Evolutionary conservation across 2,888 invertebrate genomes (phyloP).

Genomic region (Branchinecta sandiegonensis): DNA sequence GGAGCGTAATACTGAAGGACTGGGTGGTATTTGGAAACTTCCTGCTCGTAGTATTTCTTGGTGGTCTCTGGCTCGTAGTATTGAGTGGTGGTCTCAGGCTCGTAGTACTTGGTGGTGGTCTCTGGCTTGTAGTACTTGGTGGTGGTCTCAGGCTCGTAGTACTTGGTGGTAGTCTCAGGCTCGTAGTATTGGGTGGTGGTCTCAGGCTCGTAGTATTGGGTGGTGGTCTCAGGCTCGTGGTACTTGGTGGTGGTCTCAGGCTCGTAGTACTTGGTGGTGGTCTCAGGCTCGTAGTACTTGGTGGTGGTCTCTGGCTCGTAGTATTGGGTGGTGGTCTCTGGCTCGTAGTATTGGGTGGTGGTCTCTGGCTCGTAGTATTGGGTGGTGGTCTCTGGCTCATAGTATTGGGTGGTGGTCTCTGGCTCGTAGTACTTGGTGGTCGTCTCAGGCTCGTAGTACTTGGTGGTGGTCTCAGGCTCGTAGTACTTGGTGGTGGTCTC

Average conservation of each 20-base stretch:
- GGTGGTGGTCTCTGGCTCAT: neutral
- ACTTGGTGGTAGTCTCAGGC: neutral
- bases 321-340: neutral
- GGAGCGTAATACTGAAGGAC: too few relatives aligned
- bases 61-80: neutral
- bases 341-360: neutral
- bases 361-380: neutral
- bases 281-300: neutral
- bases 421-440: neutral
- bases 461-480: neutral
- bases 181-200: neutral
- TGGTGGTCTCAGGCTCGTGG: neutral
- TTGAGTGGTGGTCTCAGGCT: neutral
- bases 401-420: neutral
- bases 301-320: neutral
- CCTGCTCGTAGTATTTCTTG: neutral
- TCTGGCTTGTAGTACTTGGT: neutral
- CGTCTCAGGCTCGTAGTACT: neutral
- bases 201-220: neutral
- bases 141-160: neutral
- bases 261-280: neutral
- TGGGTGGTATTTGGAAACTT: too few relatives aligned
- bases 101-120: neutral
- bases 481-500: neutral
- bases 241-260: neutral